A percentile compares a stretch with the other conserved stretches of the same genome.
Conservation (phyloP, 1,140 invertebrate species). For the Drosophila subpulchrella region DNA sequence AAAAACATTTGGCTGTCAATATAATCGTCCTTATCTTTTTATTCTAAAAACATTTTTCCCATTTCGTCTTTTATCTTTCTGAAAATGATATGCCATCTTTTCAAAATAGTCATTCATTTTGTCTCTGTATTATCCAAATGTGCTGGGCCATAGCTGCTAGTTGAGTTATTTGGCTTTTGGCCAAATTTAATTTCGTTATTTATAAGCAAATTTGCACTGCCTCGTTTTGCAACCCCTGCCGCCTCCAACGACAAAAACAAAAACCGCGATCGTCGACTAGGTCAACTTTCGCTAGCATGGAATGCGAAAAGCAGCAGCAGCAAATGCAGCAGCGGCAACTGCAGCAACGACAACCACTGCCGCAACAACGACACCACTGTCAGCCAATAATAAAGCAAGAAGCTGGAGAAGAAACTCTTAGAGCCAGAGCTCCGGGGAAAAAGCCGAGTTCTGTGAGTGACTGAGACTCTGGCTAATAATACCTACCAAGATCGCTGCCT, state of each 20-base stretch:
- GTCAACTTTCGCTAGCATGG: slow-evolving; percentile 83
- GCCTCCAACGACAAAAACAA: slow-evolving; percentile 47
- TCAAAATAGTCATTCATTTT: neutral
- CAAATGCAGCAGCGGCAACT: slow-evolving; percentile 33
- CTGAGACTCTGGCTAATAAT: slow-evolving; percentile 77
- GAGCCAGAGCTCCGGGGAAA: neutral
- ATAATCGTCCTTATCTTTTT: too few relatives aligned
- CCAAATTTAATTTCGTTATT: slow-evolving; percentile 82
- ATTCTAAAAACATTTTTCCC: too few relatives aligned
- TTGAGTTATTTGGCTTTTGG: slow-evolving; percentile 65
- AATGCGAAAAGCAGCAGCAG: slow-evolving; percentile 77
- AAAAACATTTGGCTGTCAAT: too few relatives aligned
- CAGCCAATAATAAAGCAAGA: slow-evolving; percentile 78
- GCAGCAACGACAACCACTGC: slow-evolving; percentile 38
- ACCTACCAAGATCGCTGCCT: slow-evolving; percentile 55
- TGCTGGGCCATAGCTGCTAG: slow-evolving; percentile 44
- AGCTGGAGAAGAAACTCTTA: slow-evolving; percentile 17
- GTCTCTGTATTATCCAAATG: slow-evolving; percentile 41
- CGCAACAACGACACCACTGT: slow-evolving; percentile 73
- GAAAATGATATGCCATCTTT: neutral
- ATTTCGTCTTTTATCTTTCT: too few relatives aligned
- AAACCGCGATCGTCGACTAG: slow-evolving; percentile 79
- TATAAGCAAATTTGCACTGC: slow-evolving; percentile 74
- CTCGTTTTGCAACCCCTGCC: slow-evolving; percentile 22
- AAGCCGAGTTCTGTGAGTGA: slow-evolving; percentile 72